Base-by-base conservation (phyloP, 2,113 vertebrate species). In the Vulpes vulpes region DNA sequence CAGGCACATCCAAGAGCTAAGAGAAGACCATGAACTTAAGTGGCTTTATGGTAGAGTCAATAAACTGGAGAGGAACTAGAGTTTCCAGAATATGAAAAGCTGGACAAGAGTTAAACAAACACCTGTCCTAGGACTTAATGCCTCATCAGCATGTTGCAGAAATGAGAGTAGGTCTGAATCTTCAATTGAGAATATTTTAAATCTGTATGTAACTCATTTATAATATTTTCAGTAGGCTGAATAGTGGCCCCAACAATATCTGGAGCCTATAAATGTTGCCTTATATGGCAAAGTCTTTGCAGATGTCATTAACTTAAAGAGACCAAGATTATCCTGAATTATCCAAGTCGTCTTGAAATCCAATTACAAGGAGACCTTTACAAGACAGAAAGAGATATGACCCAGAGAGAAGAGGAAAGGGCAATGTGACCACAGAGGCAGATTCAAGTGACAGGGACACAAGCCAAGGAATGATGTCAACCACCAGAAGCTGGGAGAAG, bases 1-100 rank as follows among this genome's bases (percentile, higher is more conserved):
- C 74, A 65, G 51, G 35, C 65, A 30, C 10, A 15, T 2, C 9
- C 53, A 69, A 71, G 8, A 35, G 10, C 71, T 91, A 81, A 85
- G 16, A 65, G 60, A 90, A 85, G n/a, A 57, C 8, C 16, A 59
- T 38, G 30, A 35, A 51, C 27, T 57, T 30, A 49, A 35, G 49
- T 27, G 55, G 10, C 38, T 51, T 27, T 55, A 35, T 71, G 64
- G 3, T 73, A 35, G 9, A 92, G 7, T n/a, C 67, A 69, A 35
- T 38, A 91, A 76, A 30, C 1, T 9, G 78, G 38, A 89, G 65
- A 71, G 25, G 11, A 84, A 27, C n/a, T 85, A 69, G 65, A 60
- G 22, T 67, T 96, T 93, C 80, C 64, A 91, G 12, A 96, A 84
- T 11, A 92, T 22, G 8, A 95, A 65, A 23, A 69, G 16, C 6